These are phyloP conservation scores for Ganaspis sp. DNA, from an alignment of 1,140 invertebrate species.

Conservation along the genomic window DNA sequence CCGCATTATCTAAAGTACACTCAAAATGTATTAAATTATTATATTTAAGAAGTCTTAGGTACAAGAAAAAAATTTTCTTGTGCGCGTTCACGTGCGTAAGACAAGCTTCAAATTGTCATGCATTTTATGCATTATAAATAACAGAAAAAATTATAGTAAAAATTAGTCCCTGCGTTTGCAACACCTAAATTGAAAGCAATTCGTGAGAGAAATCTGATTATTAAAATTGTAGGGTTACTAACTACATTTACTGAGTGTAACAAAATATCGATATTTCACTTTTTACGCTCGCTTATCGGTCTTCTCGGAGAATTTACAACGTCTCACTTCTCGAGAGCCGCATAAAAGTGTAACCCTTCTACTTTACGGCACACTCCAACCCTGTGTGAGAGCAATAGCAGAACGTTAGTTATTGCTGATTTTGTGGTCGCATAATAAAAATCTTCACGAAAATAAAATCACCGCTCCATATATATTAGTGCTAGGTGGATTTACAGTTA, in stretches of 20 bases:
- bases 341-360: constrained; percentile 63
- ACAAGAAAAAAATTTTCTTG: no score
- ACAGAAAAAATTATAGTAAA: no score
- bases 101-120: no score
- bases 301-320: constrained; percentile 63
- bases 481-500: constrained; percentile 62
- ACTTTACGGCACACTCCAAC: constrained; percentile 50
- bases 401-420: constrained; percentile 67
- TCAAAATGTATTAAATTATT: no score
- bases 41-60: no score
- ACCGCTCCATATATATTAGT: constrained; percentile 18
- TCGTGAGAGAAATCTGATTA: background rate
- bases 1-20: no score
- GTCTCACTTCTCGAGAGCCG: constrained; percentile 64
- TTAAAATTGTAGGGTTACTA: background rate
- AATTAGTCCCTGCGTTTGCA: no score
- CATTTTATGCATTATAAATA: no score
- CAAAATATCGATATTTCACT: constrained; percentile 54
- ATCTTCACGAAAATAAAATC: constrained; percentile 60
- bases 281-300: constrained; percentile 61
- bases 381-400: constrained; percentile 47
- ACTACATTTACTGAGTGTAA: background rate
- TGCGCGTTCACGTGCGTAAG: no score
- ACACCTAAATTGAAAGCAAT: no score
- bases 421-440: constrained; percentile 65